phyloP scores from a whole-genome alignment of 2,797 vertebrate genomes.

The Catostomus latipinnis region DNA sequence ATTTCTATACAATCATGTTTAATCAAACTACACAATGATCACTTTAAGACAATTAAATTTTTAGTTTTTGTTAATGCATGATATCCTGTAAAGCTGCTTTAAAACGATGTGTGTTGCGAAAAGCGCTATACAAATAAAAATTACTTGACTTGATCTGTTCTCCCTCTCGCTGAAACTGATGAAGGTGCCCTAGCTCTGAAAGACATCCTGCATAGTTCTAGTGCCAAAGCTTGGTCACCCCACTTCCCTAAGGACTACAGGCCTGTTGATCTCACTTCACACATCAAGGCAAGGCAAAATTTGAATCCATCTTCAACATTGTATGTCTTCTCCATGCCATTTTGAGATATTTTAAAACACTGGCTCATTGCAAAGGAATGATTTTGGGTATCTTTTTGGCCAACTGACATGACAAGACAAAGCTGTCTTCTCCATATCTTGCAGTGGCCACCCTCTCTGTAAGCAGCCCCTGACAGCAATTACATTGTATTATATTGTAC shows the following conservation, averaged over 20 bases:
- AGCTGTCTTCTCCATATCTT: not conserved
- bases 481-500: not conserved
- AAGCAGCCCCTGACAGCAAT: not conserved
- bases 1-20: too few species aligned
- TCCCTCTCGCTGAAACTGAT: constrained; percentile 24
- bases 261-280: constrained; percentile 41
- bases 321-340: too few species aligned
- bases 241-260: constrained; percentile 6
- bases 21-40: too few species aligned
- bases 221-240: constrained; percentile 20
- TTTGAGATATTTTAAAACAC: not conserved
- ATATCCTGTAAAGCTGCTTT: too few species aligned
- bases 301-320: too few species aligned
- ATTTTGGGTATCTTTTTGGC: too few species aligned
- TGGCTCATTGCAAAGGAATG: not conserved
- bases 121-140: too few species aligned
- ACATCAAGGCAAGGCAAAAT: constrained; percentile 7
- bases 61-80: too few species aligned
- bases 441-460: not conserved
- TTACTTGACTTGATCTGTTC: constrained; percentile 7
- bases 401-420: too few species aligned
- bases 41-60: too few species aligned
- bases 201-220: constrained; percentile 28
- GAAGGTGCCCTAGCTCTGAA: constrained; percentile 42
- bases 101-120: too few species aligned